Base-by-base conservation (phyloP, 2,888 invertebrate genomes). In the Eilema depressum region DNA sequence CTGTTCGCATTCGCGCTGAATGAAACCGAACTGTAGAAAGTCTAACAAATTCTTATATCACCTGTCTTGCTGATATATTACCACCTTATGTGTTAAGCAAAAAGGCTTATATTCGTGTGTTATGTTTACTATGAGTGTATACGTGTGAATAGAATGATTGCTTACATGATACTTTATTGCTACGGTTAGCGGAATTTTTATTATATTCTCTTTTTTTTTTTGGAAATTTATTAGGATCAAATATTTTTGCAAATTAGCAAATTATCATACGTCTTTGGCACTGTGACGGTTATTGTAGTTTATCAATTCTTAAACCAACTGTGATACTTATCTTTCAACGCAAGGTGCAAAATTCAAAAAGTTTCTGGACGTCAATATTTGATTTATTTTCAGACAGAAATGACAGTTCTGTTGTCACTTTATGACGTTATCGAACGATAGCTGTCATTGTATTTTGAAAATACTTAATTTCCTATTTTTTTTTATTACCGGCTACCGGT, bases 21-120 rank as follows among this genome's bases (percentile, higher is more conserved):
- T 76, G 85, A 85, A 86, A 83, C 74, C 75, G 79, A 84, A 71
- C 70, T 75, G 78, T 86, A 84, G 86, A 86, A 86, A 85, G 86
- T 84, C 76, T 70, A 77, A 77, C 71, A 74, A 66, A 73, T 75
- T 79, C 72, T 83, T 63, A 67, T 71, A 76, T 72, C 75, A 80
- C 73, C 66, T 74, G 25, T 47, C 59, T 20, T 25, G 10, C 12
- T 25, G 7, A 23, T 17, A 25, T 37, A 56, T 57, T 30, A 37
- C n/a, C 1, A 57, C 57, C 57, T 66, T 57, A 57, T 57, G 8
- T 3, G 3, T 0, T 2, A 25, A 12, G 37, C 2, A 17, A 26
- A 57, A 66, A 37, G 57, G 57, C 57, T 20, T 37, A 56, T 53
- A 61, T 28, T 73, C 61, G 66, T 1, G 12, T 71, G 72, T 20